Evolutionary conservation across 2,888 invertebrate species (phyloP).

Genomic region (Nomada goodeniana): DNA sequence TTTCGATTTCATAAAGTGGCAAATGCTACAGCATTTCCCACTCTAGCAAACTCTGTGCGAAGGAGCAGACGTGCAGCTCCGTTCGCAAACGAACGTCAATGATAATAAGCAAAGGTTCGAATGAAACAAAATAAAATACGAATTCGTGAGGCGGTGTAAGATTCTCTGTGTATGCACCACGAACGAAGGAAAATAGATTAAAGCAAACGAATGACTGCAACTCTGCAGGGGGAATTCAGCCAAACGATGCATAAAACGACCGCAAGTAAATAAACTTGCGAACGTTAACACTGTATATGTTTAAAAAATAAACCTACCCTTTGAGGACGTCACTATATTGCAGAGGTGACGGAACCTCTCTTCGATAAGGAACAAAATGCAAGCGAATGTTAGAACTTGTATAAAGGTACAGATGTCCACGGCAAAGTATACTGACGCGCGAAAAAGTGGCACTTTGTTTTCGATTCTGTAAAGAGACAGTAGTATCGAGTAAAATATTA

Average conservation of each 20-base stretch:
- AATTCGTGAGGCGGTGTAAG: background rate
- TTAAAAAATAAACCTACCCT: slow-evolving; percentile 52
- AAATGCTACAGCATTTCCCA: background rate
- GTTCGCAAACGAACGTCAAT: background rate
- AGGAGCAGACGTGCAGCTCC: slow-evolving; percentile 23
- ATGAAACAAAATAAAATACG: slow-evolving; percentile 20
- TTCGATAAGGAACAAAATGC: slow-evolving; percentile 52
- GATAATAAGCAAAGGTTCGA: slow-evolving; percentile 30
- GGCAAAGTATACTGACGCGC: slow-evolving; percentile 62
- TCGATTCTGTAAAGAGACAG: slow-evolving; percentile 61
- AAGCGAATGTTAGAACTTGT: slow-evolving; percentile 71
- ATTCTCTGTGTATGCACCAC: background rate
- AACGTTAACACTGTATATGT: background rate
- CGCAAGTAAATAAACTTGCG: slow-evolving; percentile 12
- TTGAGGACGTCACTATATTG: slow-evolving; percentile 42
- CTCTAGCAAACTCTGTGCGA: background rate
- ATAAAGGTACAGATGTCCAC: slow-evolving; percentile 64
- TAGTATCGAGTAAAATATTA: background rate
- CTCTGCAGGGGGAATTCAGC: background rate
- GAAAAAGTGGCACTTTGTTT: slow-evolving; percentile 53
- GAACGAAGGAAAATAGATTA: slow-evolving; percentile 19
- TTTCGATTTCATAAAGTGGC: background rate
- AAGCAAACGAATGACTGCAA: slow-evolving; percentile 4
- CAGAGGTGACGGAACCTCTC: slow-evolving; percentile 59
- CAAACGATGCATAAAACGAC: slow-evolving; percentile 7